Base-by-base conservation (phyloP, 2,797 vertebrate genomes). In the Gambusia yucatana region DNA sequence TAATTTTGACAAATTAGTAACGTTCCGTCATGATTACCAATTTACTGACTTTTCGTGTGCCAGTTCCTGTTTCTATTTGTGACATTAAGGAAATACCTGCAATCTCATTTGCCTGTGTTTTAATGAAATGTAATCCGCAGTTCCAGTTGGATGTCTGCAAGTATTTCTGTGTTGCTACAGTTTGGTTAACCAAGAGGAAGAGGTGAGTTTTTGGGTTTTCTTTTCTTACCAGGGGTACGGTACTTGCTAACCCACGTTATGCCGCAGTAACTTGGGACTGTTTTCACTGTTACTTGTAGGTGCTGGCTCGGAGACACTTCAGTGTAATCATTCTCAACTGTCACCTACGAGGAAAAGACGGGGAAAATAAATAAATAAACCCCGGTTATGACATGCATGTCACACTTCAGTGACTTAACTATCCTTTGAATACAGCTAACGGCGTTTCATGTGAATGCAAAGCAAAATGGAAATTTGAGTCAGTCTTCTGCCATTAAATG, bases 261-360 rank as follows among this genome's bases (percentile, higher is more conserved):
- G 39, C 91, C 93, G 47, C 97, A 98, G 94, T 96, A 97, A 87
- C 91, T 87, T n/a, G 97, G 97, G 43, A 96, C 52, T 1, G 97
- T 97, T 91, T 93, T 96, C 88, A 98, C 87, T 1, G 89, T 96
- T 33, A 98, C 86, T 25, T 94, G 89, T 69, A 97, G 87, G 44
- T 92, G 91, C 52, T 98, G 96, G 72, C 93, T 93, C 11, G 93
- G 90, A 7, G 77, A 91, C 75, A 97, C 93, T 77, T 94, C 90
- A 39, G 96, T 93, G 86, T 96, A 98, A 76, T 96, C 94, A 33
- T 95, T 96, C 57, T 94, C 91, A 33, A 97, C 84, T 52, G 96
- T 91, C 59, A 99, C 95, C 98, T 98, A 83, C 47, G 84, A 47
- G 10, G 39, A 67, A 82, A 67, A 4, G 3, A 4, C 0, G 55